A percentile compares a stretch with the other conserved stretches of the same genome.
Evolutionary conservation across 2,797 vertebrate species (phyloP).

Genomic region (Melanotaenia pygmaea): DNA sequence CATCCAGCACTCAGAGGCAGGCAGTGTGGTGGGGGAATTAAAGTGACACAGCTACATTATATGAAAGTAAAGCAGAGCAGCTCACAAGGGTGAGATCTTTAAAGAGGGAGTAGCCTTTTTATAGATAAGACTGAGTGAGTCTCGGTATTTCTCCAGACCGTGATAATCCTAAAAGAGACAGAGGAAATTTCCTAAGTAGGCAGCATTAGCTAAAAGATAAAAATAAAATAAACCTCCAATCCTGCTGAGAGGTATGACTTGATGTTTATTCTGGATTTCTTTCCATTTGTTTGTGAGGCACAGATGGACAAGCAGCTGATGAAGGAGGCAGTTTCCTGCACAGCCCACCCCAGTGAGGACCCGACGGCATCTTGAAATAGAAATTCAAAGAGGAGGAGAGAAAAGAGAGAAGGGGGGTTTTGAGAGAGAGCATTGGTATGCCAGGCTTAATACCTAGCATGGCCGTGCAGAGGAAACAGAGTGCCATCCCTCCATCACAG

Average conservation of each 20-base stretch:
- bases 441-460: slow-evolving; percentile 72
- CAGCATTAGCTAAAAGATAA: slow-evolving; percentile 8
- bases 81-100: slow-evolving; percentile 69
- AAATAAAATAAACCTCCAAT: background rate
- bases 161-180: slow-evolving; percentile 29
- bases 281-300: slow-evolving; percentile 39
- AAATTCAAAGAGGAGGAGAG: slow-evolving; percentile 57
- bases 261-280: slow-evolving; percentile 40
- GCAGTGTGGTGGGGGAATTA: slow-evolving; percentile 62
- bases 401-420: slow-evolving; percentile 27
- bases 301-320: slow-evolving; percentile 76
- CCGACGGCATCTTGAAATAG: slow-evolving; percentile 77
- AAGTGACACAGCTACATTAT: slow-evolving; percentile 71
- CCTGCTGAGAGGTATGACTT: slow-evolving; percentile 8
- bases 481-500: slow-evolving; percentile 68
- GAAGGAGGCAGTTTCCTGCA: slow-evolving; percentile 50
- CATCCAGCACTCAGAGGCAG: slow-evolving; percentile 24
- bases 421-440: slow-evolving; percentile 62
- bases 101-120: slow-evolving; percentile 60
- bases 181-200: slow-evolving; percentile 11
- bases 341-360: slow-evolving; percentile 51
- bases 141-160: slow-evolving; percentile 41
- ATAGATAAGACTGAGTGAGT: slow-evolving; percentile 41
- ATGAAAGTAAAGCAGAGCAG: slow-evolving; percentile 76
- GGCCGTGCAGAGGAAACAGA: slow-evolving; percentile 75